Base-by-base conservation (phyloP, 2,113 vertebrate species). In the Stomatorhinus ivindoensis region DNA sequence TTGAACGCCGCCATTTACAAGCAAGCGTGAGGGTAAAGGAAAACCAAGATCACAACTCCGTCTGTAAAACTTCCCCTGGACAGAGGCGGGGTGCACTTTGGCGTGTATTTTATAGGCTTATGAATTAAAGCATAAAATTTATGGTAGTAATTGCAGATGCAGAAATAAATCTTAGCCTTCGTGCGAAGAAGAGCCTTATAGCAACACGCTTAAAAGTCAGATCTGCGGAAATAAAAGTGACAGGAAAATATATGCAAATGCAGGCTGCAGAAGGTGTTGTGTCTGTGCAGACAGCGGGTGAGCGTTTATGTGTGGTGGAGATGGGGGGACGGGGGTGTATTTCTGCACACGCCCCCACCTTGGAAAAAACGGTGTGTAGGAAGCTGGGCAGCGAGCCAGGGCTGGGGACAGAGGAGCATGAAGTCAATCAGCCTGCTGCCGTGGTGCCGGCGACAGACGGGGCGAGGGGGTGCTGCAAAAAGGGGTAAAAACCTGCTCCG, bases 11-110 rank as follows among this genome's bases (percentile, higher is more conserved):
- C 24, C 19, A 17, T 48, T n/a, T 44, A 24, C 42, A 47, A 84
- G 47, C 90, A 92, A 80, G 84, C 27, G 80, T 91, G 91, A 58
- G 39, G 65, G 47, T 89, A 80, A n/a, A 7, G n/a, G 44, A 91
- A 88, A 61, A 31, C 4, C 17, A 15, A 87, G 48, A 87, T 35
- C 50, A 17, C 3, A 55, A 17, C 15, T 87, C 48, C 8, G 48
- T 51, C 27, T 19, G 53, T 53, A 85, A 85, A 50, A 86, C 27
- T 55, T 87, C 27, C 86, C 55, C 51, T 87, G 50, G 86, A 55
- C 27, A 42, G 11, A 53, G 17, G 27, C 13, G 13, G 48, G 31
- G 21, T 50, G 44, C 44, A 50, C 83, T 86, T 47, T 50, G 46
- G 47, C 24, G 8, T 50, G 11, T 86, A 47, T 19, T 86, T 86